These are phyloP conservation scores for Porites australiensis DNA, from an alignment of 64 coral and sea anemone genomes.

Conservation along the genomic window DNA sequence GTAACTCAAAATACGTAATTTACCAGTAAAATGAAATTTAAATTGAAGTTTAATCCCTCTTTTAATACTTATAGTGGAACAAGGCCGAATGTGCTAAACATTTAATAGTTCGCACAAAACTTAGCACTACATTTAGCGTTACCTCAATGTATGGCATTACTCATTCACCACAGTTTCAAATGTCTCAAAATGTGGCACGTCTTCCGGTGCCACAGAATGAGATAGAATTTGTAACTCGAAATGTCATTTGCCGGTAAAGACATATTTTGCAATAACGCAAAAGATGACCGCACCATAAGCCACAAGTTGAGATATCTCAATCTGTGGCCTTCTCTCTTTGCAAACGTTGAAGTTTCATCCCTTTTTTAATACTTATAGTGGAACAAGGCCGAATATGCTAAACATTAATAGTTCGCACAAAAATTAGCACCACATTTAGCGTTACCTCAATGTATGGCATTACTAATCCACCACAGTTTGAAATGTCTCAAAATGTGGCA, in stretches of 20 bases:
- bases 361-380: no score
- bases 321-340: not conserved
- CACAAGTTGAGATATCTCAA: not conserved
- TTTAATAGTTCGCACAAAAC: not conserved
- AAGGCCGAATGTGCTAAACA: not conserved
- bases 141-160: no score
- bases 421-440: conserved; percentile 1
- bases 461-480: not conserved
- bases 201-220: not conserved
- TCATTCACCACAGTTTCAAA: conserved; percentile 8
- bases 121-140: conserved; percentile 5
- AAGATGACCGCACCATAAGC: not conserved
- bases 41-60: not conserved
- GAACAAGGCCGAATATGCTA: not conserved
- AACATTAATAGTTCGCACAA: not conserved
- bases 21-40: not conserved
- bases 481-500: conserved; percentile 10
- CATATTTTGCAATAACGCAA: conserved; percentile 21
- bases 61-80: not conserved
- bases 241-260: not conserved
- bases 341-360: not conserved
- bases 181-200: no score
- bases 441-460: conserved; percentile 23
- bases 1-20: not conserved
- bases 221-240: not conserved